A percentile compares a stretch with the other conserved stretches of the same genome.
These are phyloP conservation scores for Andrena minutula DNA, from an alignment of 2,888 invertebrate genomes.

Conservation along the genomic window DNA sequence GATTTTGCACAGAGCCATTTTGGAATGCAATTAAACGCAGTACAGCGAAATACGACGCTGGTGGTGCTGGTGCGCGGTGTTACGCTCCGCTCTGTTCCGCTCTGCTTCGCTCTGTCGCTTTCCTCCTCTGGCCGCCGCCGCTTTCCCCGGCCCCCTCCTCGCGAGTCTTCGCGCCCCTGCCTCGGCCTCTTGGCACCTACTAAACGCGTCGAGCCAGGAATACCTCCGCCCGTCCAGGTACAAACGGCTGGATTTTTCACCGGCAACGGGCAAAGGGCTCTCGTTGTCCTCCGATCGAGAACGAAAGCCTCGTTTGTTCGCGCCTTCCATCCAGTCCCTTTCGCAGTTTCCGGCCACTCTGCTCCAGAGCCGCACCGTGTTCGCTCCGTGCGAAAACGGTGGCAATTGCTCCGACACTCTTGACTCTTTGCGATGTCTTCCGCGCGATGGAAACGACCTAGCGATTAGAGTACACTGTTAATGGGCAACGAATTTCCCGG, in stretches of 20 bases:
- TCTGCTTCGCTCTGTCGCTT: slow-evolving; percentile 38
- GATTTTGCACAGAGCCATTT: slow-evolving; percentile 81
- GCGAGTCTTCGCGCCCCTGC: not conserved
- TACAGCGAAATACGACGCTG: slow-evolving; percentile 79
- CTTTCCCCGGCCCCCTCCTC: slow-evolving; percentile 10
- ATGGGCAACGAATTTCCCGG: slow-evolving; percentile 30
- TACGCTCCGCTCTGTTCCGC: slow-evolving; percentile 49
- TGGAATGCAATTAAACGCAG: slow-evolving; percentile 84
- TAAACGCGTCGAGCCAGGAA: slow-evolving; percentile 19
- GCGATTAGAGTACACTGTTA: not conserved
- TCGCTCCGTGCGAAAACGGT: not conserved
- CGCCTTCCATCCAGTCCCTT: not conserved
- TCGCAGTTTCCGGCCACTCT: not conserved
- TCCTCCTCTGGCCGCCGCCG: slow-evolving; percentile 4
- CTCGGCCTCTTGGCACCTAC: slow-evolving; percentile 19
- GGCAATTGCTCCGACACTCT: too few relatives aligned
- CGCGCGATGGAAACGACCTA: not conserved
- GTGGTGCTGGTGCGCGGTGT: slow-evolving; percentile 37
- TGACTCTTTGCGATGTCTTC: too few relatives aligned
- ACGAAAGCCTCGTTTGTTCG: not conserved
- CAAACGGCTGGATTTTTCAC: slow-evolving; percentile 38
- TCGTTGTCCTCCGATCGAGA: slow-evolving; percentile 4
- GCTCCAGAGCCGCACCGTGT: not conserved
- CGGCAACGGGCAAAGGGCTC: slow-evolving; percentile 25
- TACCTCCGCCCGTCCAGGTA: slow-evolving; percentile 55